These are phyloP conservation scores for Oscheius sp. DNA, from an alignment of 1,140 invertebrate genomes.

Conservation along the genomic window DNA sequence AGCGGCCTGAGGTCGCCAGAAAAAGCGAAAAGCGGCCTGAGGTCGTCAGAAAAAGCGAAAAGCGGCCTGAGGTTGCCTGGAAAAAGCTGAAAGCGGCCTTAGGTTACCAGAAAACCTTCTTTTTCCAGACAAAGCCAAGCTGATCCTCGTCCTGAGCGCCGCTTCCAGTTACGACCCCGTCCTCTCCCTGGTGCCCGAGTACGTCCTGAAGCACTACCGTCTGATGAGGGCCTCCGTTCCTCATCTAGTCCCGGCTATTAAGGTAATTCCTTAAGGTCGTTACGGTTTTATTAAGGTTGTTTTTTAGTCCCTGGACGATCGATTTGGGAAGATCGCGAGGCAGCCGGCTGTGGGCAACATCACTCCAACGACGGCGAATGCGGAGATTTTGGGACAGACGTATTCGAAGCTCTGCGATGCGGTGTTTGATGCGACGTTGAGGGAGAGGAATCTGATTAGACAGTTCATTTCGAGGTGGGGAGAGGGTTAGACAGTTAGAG, in stretches of 20 bases:
- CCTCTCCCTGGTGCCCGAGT: conserved; percentile 83
- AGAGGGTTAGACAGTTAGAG: too few species aligned
- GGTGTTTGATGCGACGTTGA: not conserved
- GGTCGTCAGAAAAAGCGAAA: too few species aligned
- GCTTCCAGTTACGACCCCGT: conserved; percentile 84
- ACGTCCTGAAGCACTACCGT: conserved; percentile 80
- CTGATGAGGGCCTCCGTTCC: not conserved
- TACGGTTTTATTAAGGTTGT: not conserved
- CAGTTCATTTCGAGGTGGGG: not conserved
- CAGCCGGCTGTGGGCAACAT: not conserved
- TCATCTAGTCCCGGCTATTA: not conserved
- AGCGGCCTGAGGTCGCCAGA: too few species aligned
- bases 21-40: too few species aligned
- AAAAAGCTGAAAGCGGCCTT: too few species aligned
- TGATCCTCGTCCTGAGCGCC: conserved; percentile 91
- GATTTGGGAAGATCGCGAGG: not conserved
- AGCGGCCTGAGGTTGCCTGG: too few species aligned
- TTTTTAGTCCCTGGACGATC: not conserved
- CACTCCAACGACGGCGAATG: too few species aligned
- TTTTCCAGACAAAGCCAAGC: conserved; percentile 75
- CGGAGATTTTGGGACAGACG: not conserved
- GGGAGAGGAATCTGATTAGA: not conserved
- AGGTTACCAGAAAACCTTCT: not conserved
- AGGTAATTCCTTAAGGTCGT: not conserved
- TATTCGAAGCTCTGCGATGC: not conserved